Base-by-base conservation (phyloP, 2,888 invertebrate genomes). In the Melangyna quadrimaculata region DNA sequence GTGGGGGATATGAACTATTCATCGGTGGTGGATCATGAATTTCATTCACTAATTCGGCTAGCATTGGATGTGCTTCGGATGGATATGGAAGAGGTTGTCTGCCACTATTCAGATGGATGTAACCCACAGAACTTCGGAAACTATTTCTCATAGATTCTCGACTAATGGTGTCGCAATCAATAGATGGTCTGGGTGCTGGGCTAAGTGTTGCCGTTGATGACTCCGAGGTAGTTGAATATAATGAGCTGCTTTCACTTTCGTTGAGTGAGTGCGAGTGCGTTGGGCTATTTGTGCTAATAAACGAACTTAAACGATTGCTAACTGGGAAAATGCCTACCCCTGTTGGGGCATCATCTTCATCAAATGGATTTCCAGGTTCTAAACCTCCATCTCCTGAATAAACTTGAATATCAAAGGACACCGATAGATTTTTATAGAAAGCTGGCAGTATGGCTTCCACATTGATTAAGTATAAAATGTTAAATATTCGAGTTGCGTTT, bases 381-480 rank as follows among this genome's bases (percentile, higher is more conserved):
- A 8, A 37, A 51, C 70, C 73, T 24, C 73, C 61, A 77, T 90
- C 90, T 77, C 88, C 88, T 3, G 91, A 91, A 59, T 90, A 91
- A 1, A 92, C 89, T 79, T 88, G 89, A 67, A 92, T 89, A 9
- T 91, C 91, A 73, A 92, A 87, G 81, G 90, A 89, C 5, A 92
- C 87, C 40, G 90, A 88, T 19, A 92, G 87, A 88, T 92, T 92
- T 88, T 92, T 92, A 70, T 91, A 91, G 65, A 92, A 90, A 0
- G 92, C 91, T 3, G 91, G 90, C 69, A 92, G 80, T 53, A 91
- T 90, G 2, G 91, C 92, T 83, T 92, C 92, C 3, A 92, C 91
- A 7, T 91, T 91, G 43, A 92, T 82, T 71, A 91, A 90, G 79
- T 92, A 92, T 6, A 88, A 78, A 74, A 92, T 90, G 27, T 89